Base-by-base conservation (phyloP, 2,888 invertebrate genomes). In the Branchinecta sandiegonensis region DNA sequence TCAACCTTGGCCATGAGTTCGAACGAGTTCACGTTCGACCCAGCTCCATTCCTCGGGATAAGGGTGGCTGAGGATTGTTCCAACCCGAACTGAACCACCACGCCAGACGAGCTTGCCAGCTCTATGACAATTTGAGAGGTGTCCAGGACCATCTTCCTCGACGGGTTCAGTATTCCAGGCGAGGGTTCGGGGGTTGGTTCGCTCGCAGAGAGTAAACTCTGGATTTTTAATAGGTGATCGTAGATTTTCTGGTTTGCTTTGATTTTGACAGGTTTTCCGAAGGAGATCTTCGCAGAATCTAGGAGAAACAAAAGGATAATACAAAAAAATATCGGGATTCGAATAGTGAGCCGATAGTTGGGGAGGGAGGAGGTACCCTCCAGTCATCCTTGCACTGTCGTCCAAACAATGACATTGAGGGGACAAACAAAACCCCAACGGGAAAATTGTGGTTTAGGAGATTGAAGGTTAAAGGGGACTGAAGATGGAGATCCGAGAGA, bases 71-170 rank as follows among this genome's bases (percentile, higher is more conserved):
- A n/a, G 23, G 23, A 23, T 8, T 23, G n/a, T 23, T 17, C n/a
- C n/a, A 9, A 9, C 8, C 23, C 2, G 11, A 56, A 56, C 8
- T 9, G 8, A 10, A n/a, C n/a, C n/a, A 9, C 10, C 23, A 8
- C 63, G 23, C 63, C 3, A 37, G 4, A 37, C 8, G n/a, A 23
- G 63, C 23, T 23, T 23, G 23, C 23, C 1, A 56, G 10, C 10
- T 56, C 63, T 17, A 56, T 10, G 63, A 56, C 63, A 56, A 56
- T 56, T 10, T 56, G 63, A 23, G 63, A 56, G 11, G 63, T 56
- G n/a, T 56, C 23, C 63, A 56, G 11, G 10, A 56, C 23, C 11
- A 23, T 23, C 10, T 56, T 56, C 14, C 23, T n/a, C 11, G 23
- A 23, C n/a, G 14, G n/a, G 11, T n/a, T 17, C 63, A 56, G 2